Evolutionary conservation across 2,113 vertebrate species (phyloP).

Genomic region (Python bivittatus): DNA sequence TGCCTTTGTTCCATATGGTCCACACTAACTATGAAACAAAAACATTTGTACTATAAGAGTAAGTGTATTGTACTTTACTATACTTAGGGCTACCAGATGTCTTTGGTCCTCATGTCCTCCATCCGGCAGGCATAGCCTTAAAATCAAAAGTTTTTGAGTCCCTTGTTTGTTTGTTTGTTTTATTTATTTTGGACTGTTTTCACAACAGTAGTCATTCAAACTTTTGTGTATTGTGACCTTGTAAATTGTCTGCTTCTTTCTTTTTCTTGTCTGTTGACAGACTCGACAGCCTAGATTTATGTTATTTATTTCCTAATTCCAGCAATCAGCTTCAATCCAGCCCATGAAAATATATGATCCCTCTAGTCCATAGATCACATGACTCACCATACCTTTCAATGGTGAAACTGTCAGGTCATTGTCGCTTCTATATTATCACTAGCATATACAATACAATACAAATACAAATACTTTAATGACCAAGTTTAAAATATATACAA

Average conservation of each 20-base stretch:
- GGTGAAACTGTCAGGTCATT: neutral
- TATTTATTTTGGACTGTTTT: too few species aligned
- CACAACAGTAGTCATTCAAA: too few species aligned
- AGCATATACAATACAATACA: too few species aligned
- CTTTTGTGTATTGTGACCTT: too few species aligned
- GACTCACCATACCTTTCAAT: neutral
- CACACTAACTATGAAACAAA: neutral
- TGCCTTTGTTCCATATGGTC: neutral
- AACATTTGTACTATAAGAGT: constrained; percentile 15
- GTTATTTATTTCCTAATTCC: neutral
- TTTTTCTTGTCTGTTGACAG: neutral
- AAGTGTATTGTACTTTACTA: neutral
- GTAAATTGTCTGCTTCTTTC: too few species aligned
- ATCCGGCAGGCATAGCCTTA: too few species aligned
- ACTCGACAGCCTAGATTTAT: neutral
- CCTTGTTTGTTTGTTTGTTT: neutral
- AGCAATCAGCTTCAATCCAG: neutral
- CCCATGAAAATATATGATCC: neutral
- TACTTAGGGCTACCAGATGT: too few species aligned
- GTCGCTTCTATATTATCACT: neutral
- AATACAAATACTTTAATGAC: too few species aligned
- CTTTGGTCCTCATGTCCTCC: too few species aligned
- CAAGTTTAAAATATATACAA: too few species aligned
- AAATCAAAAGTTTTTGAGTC: too few species aligned
- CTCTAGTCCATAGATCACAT: neutral